Percentiles rank a stretch among this genome's conserved stretches.
These are phyloP conservation scores for Thereva unica DNA, from an alignment of 2,888 invertebrate species.

Conservation along the genomic window DNA sequence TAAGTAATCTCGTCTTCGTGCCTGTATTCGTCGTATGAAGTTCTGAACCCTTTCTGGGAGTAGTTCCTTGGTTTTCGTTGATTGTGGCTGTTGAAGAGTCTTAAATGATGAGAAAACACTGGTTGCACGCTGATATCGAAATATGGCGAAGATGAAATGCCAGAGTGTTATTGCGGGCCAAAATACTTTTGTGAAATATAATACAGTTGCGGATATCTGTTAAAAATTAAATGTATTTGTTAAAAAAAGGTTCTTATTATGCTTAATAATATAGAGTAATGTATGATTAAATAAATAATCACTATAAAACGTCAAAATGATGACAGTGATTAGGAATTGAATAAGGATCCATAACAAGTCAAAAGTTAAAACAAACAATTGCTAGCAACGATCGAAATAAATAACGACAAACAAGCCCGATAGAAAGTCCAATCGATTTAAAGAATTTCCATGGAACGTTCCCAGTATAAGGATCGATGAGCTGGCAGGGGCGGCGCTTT, in stretches of 20 bases:
- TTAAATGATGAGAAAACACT: not conserved
- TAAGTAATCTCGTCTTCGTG: constrained; percentile 31
- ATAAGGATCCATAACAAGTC: too few species aligned
- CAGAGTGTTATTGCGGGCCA: constrained; percentile 97
- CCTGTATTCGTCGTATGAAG: constrained; percentile 35
- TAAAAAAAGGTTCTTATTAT: not conserved
- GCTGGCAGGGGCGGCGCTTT: too few species aligned
- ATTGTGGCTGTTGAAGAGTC: not conserved
- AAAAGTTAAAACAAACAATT: too few species aligned
- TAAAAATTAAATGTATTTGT: constrained; percentile 45
- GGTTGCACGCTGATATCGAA: constrained; percentile 75
- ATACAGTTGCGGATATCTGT: constrained; percentile 74
- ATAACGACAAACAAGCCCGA: too few species aligned
- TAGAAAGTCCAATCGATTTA: too few species aligned
- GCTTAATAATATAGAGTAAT: too few species aligned
- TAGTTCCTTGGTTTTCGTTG: not conserved
- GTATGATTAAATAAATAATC: too few species aligned
- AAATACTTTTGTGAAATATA: constrained; percentile 86
- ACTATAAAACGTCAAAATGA: constrained; percentile 11
- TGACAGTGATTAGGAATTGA: too few species aligned
- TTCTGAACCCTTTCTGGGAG: constrained; percentile 37
- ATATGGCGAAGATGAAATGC: constrained; percentile 84
- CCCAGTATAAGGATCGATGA: too few species aligned
- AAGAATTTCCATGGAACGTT: too few species aligned
- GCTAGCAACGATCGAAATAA: too few species aligned